Base-by-base conservation (phyloP, 1,140 invertebrate species). In the Araneus ventricosus region DNA sequence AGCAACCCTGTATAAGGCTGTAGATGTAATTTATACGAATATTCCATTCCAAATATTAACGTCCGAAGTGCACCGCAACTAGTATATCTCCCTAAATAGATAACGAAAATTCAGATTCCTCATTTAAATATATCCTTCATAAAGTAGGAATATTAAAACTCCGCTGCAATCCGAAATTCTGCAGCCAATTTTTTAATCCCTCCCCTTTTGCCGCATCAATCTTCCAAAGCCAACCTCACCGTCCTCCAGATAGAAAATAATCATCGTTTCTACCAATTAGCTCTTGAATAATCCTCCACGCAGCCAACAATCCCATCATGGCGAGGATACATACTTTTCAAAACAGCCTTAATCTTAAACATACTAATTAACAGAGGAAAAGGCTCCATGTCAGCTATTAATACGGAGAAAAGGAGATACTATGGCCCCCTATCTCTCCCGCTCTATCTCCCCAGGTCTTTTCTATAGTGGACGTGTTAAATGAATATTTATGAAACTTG, bases 401-500 rank as follows among this genome's bases (percentile, higher is more conserved):
- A 92, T 92, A 92, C 39, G 82, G 79, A 39, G 57, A 84, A 82
- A 41, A 84, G 39, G 45, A 79, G 70, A 52, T 24, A 27, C 6
- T 57, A 6, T 30, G 5, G 34, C 37, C 22, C 27, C 27, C n/a
- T 17, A 75, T 17, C 17, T 30, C 17, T 75, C 67, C 30, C 17
- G 24, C n/a, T 30, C 27, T 17, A 14, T 30, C 17, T 75, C 67
- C 34, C 30, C 14, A 17, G 27, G 8, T 17, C 2, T 20, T 30
- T 75, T 75, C 30, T 75, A 75, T 37, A 20, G 67, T 8, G 24
- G 59, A 88, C 20, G 57, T 24, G 34, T 84, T 92, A 63, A 86
- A 92, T 92, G 90, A 92, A 92, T 92, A 92, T 92, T 92, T 92
- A 92, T 92, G 90, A 92, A 92, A 86, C 22, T 57, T 14, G 30